Conservation (phyloP, 2,797 vertebrate genomes). For the Sciaenops ocellatus region DNA sequence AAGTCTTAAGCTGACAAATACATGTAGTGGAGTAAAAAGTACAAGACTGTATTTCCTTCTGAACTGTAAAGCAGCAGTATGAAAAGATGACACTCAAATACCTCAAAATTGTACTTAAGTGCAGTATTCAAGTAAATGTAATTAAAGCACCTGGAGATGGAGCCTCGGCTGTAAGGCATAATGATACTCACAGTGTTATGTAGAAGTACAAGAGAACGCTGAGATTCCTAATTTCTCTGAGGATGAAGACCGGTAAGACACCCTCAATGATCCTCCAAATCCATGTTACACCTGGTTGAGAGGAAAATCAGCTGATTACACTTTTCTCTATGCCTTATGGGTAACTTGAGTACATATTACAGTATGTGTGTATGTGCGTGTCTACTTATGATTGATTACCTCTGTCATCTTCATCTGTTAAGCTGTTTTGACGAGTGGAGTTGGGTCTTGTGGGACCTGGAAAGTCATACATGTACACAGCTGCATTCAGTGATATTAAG, state of each 20-base stretch:
- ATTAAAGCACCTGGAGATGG: not conserved
- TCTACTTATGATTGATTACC: slow-evolving; percentile 24
- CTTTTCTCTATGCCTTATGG: not conserved
- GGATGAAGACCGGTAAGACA: slow-evolving; percentile 24
- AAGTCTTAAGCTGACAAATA: not conserved
- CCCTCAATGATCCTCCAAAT: slow-evolving; percentile 44
- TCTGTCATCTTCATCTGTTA: slow-evolving; percentile 34
- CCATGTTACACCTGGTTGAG: slow-evolving; percentile 65
- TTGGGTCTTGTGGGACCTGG: slow-evolving; percentile 44
- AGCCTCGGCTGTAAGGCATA: not conserved
- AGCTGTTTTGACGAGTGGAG: slow-evolving; percentile 41
- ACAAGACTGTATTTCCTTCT: not conserved
- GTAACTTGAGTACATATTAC: not conserved
- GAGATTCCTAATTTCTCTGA: slow-evolving; percentile 54
- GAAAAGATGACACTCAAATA: not conserved
- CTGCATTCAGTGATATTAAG: not conserved
- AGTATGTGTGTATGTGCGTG: not conserved
- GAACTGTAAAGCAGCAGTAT: not conserved
- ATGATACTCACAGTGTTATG: slow-evolving; percentile 78
- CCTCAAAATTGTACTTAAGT: not conserved
- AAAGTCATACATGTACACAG: not conserved
- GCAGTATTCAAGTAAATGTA: not conserved
- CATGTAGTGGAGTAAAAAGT: not conserved
- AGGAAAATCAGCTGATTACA: not conserved
- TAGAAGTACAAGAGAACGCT: slow-evolving; percentile 82